Percentiles rank a stretch among this genome's conserved stretches.
phyloP scores from a whole-genome alignment of 2,113 vertebrate species.

The Phrynosoma blainvillii region DNA sequence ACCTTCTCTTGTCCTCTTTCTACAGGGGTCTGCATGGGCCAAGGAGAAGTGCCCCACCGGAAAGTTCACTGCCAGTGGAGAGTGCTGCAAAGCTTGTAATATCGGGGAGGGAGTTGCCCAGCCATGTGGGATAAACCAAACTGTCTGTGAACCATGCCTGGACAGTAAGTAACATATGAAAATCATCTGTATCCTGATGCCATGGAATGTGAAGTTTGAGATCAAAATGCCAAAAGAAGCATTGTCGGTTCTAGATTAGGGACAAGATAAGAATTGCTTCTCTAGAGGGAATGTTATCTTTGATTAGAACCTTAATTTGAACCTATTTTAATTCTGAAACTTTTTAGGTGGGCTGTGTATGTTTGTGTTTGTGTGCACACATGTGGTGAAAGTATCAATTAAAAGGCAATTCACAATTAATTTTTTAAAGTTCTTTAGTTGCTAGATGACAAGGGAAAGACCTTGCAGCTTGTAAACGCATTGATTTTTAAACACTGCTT shows the following conservation, averaged over 20 bases:
- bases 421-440: no score
- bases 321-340: neutral
- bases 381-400: no score
- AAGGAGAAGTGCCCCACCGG: constrained; percentile 73
- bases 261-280: neutral
- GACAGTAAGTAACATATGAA: constrained; percentile 88
- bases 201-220: neutral
- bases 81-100: constrained; percentile 90
- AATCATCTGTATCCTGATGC: no score
- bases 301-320: neutral
- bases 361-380: no score
- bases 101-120: constrained; percentile 90
- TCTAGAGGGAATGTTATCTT: neutral
- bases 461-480: no score
- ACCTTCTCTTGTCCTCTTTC: neutral
- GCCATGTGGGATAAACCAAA: constrained; percentile 86
- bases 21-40: constrained; percentile 41
- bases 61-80: constrained; percentile 78
- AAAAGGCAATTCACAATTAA: no score
- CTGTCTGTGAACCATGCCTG: constrained; percentile 88
- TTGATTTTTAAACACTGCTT: no score
- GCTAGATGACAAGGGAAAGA: no score
- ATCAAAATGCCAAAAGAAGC: neutral
- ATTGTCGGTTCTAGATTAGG: neutral
- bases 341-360: no score